Percentiles rank a stretch among this genome's conserved stretches.
These are phyloP conservation scores for Metaphire vulgaris DNA, from an alignment of 1,140 invertebrate species.

Conservation along the genomic window DNA sequence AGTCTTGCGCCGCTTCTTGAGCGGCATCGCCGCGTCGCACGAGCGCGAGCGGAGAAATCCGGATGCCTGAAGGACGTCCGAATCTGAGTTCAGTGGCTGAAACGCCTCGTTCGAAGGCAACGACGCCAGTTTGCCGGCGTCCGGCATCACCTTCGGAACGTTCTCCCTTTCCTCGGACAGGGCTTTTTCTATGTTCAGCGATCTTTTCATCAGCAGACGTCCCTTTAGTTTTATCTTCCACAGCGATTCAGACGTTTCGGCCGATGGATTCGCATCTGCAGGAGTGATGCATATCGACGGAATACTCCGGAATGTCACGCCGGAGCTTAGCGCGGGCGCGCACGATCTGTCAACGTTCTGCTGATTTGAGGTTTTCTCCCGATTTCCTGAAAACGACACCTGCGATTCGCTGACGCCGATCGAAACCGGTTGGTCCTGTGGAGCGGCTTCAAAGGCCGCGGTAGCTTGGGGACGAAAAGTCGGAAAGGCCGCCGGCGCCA, in stretches of 20 bases:
- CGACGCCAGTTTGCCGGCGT: neutral
- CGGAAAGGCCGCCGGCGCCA: neutral
- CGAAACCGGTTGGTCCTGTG: neutral
- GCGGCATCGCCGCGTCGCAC: slow-evolving; percentile 6
- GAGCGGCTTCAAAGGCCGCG: neutral
- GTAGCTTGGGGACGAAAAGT: neutral
- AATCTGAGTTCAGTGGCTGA: neutral
- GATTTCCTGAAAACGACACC: slow-evolving; percentile 36
- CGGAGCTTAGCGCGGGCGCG: neutral
- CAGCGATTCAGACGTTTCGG: slow-evolving; percentile 16
- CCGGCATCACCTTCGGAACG: neutral
- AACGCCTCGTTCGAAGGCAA: neutral
- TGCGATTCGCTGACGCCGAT: slow-evolving; percentile 19
- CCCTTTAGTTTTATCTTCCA: slow-evolving; percentile 38
- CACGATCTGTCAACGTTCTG: too few relatives aligned
- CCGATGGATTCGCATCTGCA: neutral
- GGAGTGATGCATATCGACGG: slow-evolving; percentile 11
- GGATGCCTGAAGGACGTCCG: neutral
- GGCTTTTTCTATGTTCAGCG: slow-evolving; percentile 40
- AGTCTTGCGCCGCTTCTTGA: slow-evolving; percentile 18
- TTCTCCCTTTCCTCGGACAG: slow-evolving; percentile 5
- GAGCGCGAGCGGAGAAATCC: neutral
- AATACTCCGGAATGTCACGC: neutral
- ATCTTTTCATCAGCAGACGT: slow-evolving; percentile 44
- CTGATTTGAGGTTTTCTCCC: too few relatives aligned